phyloP scores from a whole-genome alignment of 2,113 vertebrate genomes.

The Toxotes chatareus region DNA sequence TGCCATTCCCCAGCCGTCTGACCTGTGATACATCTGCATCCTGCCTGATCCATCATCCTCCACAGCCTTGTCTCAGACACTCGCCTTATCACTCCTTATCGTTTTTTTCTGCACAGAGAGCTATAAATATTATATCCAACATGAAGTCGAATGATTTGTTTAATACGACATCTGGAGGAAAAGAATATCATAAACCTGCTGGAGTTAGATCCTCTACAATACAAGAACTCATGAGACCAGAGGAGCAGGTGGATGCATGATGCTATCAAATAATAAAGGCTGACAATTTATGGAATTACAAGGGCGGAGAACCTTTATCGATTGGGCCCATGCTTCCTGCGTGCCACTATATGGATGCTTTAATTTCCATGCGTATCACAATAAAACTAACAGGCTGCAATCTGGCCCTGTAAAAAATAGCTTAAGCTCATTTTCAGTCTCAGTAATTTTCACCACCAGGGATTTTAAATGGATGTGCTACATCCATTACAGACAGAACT shows the following conservation, averaged over 20 bases:
- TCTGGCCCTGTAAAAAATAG: constrained; percentile 56
- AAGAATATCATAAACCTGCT: constrained; percentile 23
- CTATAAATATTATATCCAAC: constrained; percentile 52
- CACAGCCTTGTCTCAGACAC: constrained; percentile 32
- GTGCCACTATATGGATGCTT: constrained; percentile 46
- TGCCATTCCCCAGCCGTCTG: constrained; percentile 4
- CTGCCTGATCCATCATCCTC: constrained; percentile 56
- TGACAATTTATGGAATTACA: constrained; percentile 43
- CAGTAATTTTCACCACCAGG: constrained; percentile 64
- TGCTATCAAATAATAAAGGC: constrained; percentile 47
- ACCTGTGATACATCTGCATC: constrained; percentile 39
- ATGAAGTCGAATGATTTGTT: constrained; percentile 51
- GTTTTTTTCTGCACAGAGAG: constrained; percentile 38
- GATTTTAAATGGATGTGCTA: constrained; percentile 65
- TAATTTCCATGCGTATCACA: constrained; percentile 60
- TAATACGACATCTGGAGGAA: constrained; percentile 39
- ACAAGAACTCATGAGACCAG: constrained; percentile 18
- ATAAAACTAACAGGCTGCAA: constrained; percentile 55
- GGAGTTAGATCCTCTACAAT: constrained; percentile 15
- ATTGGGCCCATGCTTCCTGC: constrained; percentile 29
- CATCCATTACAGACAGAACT: constrained; percentile 60
- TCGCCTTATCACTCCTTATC: constrained; percentile 33
- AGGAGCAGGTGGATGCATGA: constrained; percentile 47
- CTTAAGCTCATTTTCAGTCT: constrained; percentile 72
- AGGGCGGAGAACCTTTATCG: constrained; percentile 43